Conservation (phyloP, 2,797 vertebrate genomes). For the Acanthurus tractus region DNA sequence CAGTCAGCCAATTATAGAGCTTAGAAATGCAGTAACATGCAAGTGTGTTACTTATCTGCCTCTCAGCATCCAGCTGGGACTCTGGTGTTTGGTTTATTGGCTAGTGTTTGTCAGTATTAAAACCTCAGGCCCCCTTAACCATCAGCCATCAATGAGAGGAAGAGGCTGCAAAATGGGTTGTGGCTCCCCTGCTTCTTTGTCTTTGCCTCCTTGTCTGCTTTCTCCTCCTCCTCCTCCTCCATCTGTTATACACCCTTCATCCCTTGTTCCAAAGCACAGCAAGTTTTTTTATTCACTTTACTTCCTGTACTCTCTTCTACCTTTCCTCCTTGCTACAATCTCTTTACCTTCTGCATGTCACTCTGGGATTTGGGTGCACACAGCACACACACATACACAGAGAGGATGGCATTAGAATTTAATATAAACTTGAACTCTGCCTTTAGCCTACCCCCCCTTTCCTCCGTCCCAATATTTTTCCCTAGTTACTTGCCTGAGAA, state of each 20-base stretch:
- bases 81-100: slow-evolving; percentile 40
- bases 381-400: slow-evolving; percentile 2
- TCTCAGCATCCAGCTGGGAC: slow-evolving; percentile 80
- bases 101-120: slow-evolving; percentile 77
- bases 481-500: slow-evolving; percentile 53
- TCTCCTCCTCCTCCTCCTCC: slow-evolving; percentile 55
- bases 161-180: slow-evolving; percentile 73
- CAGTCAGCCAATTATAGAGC: slow-evolving; percentile 63
- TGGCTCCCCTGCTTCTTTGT: slow-evolving; percentile 23
- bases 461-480: slow-evolving; percentile 33
- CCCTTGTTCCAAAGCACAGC: slow-evolving; percentile 36
- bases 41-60: slow-evolving; percentile 64
- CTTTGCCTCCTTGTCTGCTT: slow-evolving; percentile 47
- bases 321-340: slow-evolving; percentile 29
- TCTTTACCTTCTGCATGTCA: slow-evolving; percentile 56
- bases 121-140: slow-evolving; percentile 65
- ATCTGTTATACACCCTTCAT: slow-evolving; percentile 20
- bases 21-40: slow-evolving; percentile 71
- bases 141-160: slow-evolving; percentile 70
- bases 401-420: slow-evolving; percentile 50
- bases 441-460: not conserved
- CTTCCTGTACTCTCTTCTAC: slow-evolving; percentile 44
- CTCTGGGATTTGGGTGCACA: slow-evolving; percentile 1
- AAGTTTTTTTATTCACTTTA: slow-evolving; percentile 48
- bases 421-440: slow-evolving; percentile 55